Base-by-base conservation (phyloP, 2,797 vertebrate species). In the Podargus strigoides region DNA sequence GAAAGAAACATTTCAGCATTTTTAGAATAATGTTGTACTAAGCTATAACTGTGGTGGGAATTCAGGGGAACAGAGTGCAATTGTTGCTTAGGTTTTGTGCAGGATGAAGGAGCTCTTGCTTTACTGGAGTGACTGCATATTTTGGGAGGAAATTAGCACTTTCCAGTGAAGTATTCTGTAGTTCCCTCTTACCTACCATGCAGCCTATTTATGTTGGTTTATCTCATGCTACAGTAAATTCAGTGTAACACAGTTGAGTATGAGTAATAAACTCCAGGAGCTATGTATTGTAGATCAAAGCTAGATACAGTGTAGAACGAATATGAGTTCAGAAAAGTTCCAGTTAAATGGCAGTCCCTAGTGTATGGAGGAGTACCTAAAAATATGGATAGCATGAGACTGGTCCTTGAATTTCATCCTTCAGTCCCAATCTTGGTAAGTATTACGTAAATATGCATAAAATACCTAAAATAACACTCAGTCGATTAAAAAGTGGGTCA, bases 381-480 rank as follows among this genome's bases (percentile, higher is more conserved):
- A 89, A 92, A 93, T 78, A 78, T 20, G 64, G 49, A 58, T 74
- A 88, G 63, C 68, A 36, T 74, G 76, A 91, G 73, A 56, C 73
- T 84, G 87, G 95, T 86, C 89, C 93, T 92, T 85, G 81, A 91
- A 47, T 89, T 83, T 91, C 85, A 92, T 95, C 87, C 85, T 94
- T 95, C 56, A 52, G 74, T 90, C 74, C 70, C 80, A 88, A 0
- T 84, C 79, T 79, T 73, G 80, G 70, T 49, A 79, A 85, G 59
- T 81, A 64, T 96, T 95, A 96, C 6, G 17, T 95, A 97, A 95
- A 93, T 82, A 89, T 93, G 89, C 91, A 87, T 94, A 42, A 90
- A 96, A 93, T 86, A 74, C 91, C 83, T 79, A 96, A 96, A 96
- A 94, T 96, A 96, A 96, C 80, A 79, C 80, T 34, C 80, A 90